Conservation (phyloP, 2,888 invertebrate genomes). For the Nomada lathburiana region DNA sequence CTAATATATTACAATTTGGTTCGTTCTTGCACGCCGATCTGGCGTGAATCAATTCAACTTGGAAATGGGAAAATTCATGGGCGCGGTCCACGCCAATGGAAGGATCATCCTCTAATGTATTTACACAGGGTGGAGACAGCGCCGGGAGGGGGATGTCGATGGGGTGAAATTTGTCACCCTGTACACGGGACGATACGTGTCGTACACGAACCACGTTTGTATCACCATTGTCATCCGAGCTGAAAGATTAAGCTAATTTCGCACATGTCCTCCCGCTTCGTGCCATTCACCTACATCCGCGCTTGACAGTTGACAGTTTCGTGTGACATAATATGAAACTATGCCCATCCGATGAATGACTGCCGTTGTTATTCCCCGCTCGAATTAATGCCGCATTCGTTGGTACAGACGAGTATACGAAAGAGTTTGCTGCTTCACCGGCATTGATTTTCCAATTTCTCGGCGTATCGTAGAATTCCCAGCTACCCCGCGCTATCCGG, state of each 20-base stretch:
- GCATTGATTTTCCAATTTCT: slow-evolving; percentile 2
- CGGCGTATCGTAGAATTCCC: not conserved
- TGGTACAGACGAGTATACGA: no score
- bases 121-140: slow-evolving; percentile 81
- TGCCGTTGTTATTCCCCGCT: slow-evolving; percentile 37
- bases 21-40: no score
- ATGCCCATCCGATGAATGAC: slow-evolving; percentile 38
- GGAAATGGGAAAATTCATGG: no score
- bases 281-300: slow-evolving; percentile 60
- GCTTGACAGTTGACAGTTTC: slow-evolving; percentile 68
- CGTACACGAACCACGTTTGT: slow-evolving; percentile 82
- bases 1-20: no score
- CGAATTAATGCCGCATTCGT: slow-evolving; percentile 46
- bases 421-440: not conserved
- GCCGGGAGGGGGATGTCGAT: slow-evolving; percentile 69
- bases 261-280: slow-evolving; percentile 83
- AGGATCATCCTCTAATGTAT: slow-evolving; percentile 84
- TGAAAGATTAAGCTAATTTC: slow-evolving; percentile 85
- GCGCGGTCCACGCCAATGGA: slow-evolving; percentile 76
- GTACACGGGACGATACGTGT: slow-evolving; percentile 81
- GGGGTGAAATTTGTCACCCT: slow-evolving; percentile 83
- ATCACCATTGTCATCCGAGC: slow-evolving; percentile 84
- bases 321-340: slow-evolving; percentile 74
- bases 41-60: no score
- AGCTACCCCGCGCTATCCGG: slow-evolving; percentile 47